phyloP scores from a whole-genome alignment of 2,113 vertebrate genomes.

The Microcebus jonahi region DNA sequence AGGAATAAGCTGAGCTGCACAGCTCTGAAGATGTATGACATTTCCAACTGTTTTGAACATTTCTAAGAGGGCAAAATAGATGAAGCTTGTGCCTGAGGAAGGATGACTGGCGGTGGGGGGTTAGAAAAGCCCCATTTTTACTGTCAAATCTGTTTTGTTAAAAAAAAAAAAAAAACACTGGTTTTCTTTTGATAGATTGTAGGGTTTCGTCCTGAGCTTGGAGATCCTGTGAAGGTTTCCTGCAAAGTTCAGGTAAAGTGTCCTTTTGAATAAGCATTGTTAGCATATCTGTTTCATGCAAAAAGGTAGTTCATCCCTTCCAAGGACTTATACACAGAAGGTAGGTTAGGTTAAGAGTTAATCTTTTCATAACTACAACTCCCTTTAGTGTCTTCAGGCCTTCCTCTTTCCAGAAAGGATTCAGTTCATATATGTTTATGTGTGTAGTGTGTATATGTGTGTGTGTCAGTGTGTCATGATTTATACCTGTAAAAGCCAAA shows the following conservation, averaged over 20 bases:
- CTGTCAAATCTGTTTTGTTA: not conserved
- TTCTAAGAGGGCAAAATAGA: constrained; percentile 22
- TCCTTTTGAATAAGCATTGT: constrained; percentile 16
- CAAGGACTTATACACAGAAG: not conserved
- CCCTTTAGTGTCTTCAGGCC: not conserved
- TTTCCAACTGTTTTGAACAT: constrained; percentile 36
- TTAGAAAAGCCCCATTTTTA: constrained; percentile 25
- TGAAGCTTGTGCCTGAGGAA: constrained; percentile 1
- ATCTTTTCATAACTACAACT: constrained; percentile 25
- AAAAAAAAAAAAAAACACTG: not conserved
- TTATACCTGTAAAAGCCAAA: constrained; percentile 56
- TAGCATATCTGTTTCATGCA: not conserved
- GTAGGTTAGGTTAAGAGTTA: not conserved
- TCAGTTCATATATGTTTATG: not conserved
- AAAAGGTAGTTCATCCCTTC: constrained; percentile 1
- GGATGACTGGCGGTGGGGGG: not conserved
- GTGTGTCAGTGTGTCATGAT: not conserved
- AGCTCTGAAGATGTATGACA: constrained; percentile 19
- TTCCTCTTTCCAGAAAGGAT: constrained; percentile 32
- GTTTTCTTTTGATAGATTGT: constrained; percentile 89
- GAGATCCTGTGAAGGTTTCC: constrained; percentile 91
- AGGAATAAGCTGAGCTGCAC: not conserved
- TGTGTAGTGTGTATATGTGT: not conserved
- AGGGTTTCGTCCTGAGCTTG: constrained; percentile 93
- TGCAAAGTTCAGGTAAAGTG: constrained; percentile 92